Base-by-base conservation (phyloP, 2,113 vertebrate species). In the Channa argus region DNA sequence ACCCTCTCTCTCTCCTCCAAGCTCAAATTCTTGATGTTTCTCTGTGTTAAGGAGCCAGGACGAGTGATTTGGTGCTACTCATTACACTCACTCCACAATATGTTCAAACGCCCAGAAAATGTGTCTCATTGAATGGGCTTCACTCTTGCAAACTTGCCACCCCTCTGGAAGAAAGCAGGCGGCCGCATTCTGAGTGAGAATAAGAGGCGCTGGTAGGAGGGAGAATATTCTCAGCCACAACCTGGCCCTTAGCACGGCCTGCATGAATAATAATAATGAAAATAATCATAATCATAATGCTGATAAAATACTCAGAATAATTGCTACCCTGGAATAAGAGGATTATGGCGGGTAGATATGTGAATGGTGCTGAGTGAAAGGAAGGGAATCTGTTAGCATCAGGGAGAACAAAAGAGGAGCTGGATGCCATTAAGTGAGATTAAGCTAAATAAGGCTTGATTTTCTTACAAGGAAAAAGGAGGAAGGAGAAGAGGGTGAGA, bases 381-480 rank as follows among this genome's bases (percentile, higher is more conserved):
- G 88, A 82, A 45, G 65, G 74, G 93, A 93, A 92, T 92, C 91
- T 93, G 93, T 92, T 89, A 88, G 90, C 90, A 91, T 93, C 75
- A 77, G 72, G 46, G 54, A 55, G 89, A 79, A 95, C 94, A 94
- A 94, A 93, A 62, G 88, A 79, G 86, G 91, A 91, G 90, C 82
- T 92, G 89, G 85, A 91, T 92, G 91, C 93, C 84, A 95, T 95
- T 95, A 95, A 93, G 92, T 86, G 90, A 94, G 94, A 94, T 94
- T 94, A 94, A 84, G 88, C 85, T 88, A 93, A 94, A 94, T 93
- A 94, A 93, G 92, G 83, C 84, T 91, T 91, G 87, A 94, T 94
- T 94, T 94, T 91, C 92, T 92, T 92, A 76, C 86, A 91, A 85
- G 89, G 79, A 79, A 78, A 78, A 45, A 87, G 77, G 83, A 66